Evolutionary conservation across 2,797 vertebrate genomes (phyloP).

Genomic region (Coccyzus lansbergi): DNA sequence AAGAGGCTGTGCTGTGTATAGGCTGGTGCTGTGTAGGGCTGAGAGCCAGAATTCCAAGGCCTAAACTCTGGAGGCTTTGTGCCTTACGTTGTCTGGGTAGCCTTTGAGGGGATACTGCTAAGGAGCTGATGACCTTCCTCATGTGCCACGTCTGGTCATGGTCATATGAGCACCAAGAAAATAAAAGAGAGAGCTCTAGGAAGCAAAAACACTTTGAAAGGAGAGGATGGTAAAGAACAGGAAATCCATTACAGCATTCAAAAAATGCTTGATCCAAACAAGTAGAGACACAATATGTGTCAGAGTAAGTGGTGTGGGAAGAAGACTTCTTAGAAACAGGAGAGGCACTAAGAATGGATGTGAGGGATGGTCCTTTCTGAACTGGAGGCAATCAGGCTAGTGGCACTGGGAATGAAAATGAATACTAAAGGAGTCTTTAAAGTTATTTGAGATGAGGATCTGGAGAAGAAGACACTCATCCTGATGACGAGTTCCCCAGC

Average conservation of each 20-base stretch:
- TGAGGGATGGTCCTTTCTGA: background rate
- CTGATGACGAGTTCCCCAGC: background rate
- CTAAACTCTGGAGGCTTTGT: background rate
- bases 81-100: background rate
- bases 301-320: background rate
- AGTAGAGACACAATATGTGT: background rate
- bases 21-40: background rate
- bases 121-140: background rate
- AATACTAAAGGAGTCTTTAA: background rate
- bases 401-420: background rate
- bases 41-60: background rate
- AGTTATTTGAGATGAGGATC: background rate
- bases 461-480: background rate
- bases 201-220: background rate
- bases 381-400: background rate
- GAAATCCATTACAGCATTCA: background rate
- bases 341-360: background rate
- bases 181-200: background rate
- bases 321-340: background rate
- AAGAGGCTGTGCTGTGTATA: background rate
- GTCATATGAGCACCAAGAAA: background rate
- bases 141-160: background rate
- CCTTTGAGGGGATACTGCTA: background rate
- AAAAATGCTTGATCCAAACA: background rate
- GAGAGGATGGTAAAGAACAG: background rate